Base-by-base conservation (phyloP, 2,797 vertebrate species). In the Setipinna tenuifilis region DNA sequence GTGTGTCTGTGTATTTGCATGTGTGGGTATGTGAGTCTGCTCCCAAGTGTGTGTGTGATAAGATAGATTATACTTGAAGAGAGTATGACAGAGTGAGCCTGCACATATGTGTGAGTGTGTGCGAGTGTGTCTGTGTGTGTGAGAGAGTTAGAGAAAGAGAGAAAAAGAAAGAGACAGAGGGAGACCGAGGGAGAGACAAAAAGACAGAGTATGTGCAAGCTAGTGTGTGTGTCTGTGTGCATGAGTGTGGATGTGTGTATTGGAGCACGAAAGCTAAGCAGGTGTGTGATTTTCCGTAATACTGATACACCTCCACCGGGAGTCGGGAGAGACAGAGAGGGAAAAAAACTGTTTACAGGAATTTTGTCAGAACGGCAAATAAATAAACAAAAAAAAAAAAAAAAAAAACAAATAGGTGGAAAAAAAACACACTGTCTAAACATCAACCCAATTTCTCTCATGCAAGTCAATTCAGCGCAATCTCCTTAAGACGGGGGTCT, bases 381-480 rank as follows among this genome's bases (percentile, higher is more conserved):
- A 21, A 62, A 25, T 6, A 10, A 25, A 17, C 12, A 25, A n/a
- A 65, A 71, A 68, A 28, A 9, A 68, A 48, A 2, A 54, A 54
- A 14, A 54, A 54, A 54, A 54, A 54, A n/a, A 62, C 21, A 62
- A n/a, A 9, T 0, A 54, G 50, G 14, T 10, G 50, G 9, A 54
- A 68, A 23, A 68, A 23, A 68, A 14, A 35, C 65, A 31, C 68
- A 71, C 68, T 6, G 17, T 41, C 35, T 78, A 78, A 78, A 41
- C 71, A 44, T 78, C 35, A 78, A 78, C 71, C 71, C 71, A 78
- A 44, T 78, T 41, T 78, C 17, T 78, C 31, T 78, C 71, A 78
- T 78, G 71, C 71, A 44, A 78, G 71, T 78, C 71, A 57, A 44
- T 46, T 19, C 35, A 44, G 71, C 71, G 21, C 71, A 44, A 78